These are phyloP conservation scores for Latrodectus hesperus DNA, from an alignment of 2,888 invertebrate species.

Conservation along the genomic window DNA sequence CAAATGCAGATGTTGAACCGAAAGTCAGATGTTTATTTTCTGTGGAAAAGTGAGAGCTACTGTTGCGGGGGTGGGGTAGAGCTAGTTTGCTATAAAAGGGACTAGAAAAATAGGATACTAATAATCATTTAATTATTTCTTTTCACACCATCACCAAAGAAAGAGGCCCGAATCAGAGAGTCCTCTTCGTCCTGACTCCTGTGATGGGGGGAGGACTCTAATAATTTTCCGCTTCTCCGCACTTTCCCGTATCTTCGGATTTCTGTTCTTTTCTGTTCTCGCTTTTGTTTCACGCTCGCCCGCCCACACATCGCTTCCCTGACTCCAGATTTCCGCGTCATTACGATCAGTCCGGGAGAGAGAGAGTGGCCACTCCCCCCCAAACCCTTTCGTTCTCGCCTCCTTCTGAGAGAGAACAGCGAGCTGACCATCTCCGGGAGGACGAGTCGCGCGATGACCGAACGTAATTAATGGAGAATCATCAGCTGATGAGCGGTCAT, in stretches of 20 bases:
- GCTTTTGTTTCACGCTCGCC: constrained; percentile 29
- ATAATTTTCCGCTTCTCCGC: neutral
- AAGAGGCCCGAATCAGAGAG: neutral
- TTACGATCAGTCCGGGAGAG: constrained; percentile 16
- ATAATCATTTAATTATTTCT: neutral
- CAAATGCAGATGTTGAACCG: too few species aligned
- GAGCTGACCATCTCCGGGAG: neutral
- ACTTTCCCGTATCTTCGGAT: neutral
- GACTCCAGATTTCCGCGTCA: constrained; percentile 47
- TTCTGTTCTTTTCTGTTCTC: constrained; percentile 4
- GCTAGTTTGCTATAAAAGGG: too few species aligned
- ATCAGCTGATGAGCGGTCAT: neutral
- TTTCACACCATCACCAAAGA: neutral
- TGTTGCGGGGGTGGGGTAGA: too few species aligned
- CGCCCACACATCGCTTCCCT: constrained; percentile 15
- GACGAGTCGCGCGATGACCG: neutral
- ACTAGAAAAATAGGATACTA: too few species aligned
- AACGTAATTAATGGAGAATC: neutral
- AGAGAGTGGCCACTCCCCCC: neutral
- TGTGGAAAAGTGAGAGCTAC: too few species aligned
- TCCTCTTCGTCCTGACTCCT: neutral
- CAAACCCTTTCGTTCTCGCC: constrained; percentile 8
- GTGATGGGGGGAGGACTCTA: neutral
- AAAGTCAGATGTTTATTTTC: too few species aligned
- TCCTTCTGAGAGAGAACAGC: constrained; percentile 1